Evolutionary conservation across 2,888 invertebrate species (phyloP).

Genomic region (Auanema freiburgensis): DNA sequence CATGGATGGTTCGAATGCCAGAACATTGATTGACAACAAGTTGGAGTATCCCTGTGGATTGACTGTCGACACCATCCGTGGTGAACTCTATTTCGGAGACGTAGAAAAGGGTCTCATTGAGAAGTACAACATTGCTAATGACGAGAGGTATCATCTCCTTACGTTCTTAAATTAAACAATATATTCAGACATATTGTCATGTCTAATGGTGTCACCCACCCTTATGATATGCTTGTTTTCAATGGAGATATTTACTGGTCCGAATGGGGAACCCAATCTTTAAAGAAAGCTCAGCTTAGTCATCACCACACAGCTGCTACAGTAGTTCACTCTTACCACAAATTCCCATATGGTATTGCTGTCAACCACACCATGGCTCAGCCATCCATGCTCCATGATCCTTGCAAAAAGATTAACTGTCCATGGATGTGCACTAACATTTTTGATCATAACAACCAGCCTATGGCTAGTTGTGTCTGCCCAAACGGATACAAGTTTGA

Average conservation of each 20-base stretch:
- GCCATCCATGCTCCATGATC: too few relatives aligned
- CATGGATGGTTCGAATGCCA: conserved; percentile 84
- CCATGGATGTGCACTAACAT: too few relatives aligned
- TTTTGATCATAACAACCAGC: too few relatives aligned
- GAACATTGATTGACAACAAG: conserved; percentile 38
- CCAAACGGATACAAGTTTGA: too few relatives aligned
- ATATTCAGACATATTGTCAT: conserved; percentile 25
- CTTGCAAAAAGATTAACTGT: too few relatives aligned
- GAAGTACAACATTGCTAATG: conserved; percentile 35
- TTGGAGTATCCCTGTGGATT: conserved; percentile 37
- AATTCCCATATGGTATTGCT: conserved; percentile 45
- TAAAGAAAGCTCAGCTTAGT: conserved; percentile 37
- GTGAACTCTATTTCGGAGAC: conserved; percentile 48
- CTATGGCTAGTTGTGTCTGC: too few relatives aligned
- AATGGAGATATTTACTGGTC: conserved; percentile 45
- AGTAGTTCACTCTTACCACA: conserved; percentile 36
- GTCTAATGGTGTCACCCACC: conserved; percentile 35
- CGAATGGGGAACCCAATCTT: conserved; percentile 39
- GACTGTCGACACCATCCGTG: conserved; percentile 40
- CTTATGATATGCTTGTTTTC: conserved; percentile 43
- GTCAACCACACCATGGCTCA: conserved; percentile 42
- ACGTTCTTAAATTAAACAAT: not conserved
- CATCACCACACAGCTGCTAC: conserved; percentile 27
- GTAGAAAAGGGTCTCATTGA: conserved; percentile 40
- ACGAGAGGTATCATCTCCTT: conserved; percentile 19